A percentile compares a stretch with the other conserved stretches of the same genome.
phyloP scores from a whole-genome alignment of 2,797 vertebrate genomes.

The Poliocrania exsul region DNA sequence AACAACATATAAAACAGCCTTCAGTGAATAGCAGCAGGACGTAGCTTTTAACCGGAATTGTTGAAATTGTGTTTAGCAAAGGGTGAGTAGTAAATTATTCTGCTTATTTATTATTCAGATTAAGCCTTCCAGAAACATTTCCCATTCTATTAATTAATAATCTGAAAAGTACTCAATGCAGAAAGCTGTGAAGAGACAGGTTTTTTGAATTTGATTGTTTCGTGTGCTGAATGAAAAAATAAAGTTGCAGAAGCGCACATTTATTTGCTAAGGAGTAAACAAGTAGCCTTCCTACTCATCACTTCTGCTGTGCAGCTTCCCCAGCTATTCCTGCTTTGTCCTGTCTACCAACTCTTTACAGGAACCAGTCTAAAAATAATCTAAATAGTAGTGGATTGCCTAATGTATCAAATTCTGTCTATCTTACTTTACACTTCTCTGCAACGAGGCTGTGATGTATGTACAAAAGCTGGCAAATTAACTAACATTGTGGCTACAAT shows the following conservation, averaged over 20 bases:
- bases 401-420: neutral
- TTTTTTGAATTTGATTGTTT: conserved; percentile 22
- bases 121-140: conserved; percentile 39
- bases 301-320: neutral
- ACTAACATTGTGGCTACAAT: neutral
- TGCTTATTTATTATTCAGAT: conserved; percentile 48
- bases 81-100: conserved; percentile 32
- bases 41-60: neutral
- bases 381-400: neutral
- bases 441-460: neutral
- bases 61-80: conserved; percentile 18
- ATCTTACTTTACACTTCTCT: neutral
- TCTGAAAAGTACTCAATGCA: conserved; percentile 6
- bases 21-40: neutral
- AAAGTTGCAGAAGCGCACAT: neutral
- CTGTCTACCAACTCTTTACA: neutral
- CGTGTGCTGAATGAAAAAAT: neutral
- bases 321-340: neutral
- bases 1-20: neutral
- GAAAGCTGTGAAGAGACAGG: neutral
- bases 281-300: neutral
- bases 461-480: neutral
- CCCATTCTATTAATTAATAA: conserved; percentile 57
- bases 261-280: neutral
- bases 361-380: neutral